A percentile compares a stretch with the other conserved stretches of the same genome.
These are phyloP conservation scores for Argopecten irradians DNA, from an alignment of 1,140 invertebrate genomes.

Conservation along the genomic window DNA sequence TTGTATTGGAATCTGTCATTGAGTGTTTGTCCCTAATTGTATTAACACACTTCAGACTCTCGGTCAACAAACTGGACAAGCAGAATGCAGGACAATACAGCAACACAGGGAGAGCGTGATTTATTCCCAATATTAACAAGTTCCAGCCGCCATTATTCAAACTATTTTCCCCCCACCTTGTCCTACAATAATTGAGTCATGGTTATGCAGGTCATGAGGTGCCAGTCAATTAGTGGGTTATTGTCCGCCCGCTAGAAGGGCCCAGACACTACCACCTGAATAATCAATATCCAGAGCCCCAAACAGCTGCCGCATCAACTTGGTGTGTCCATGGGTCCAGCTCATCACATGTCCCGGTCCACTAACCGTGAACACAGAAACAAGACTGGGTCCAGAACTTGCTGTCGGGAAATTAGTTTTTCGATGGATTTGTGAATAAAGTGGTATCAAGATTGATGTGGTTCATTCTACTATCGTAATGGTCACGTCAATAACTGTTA, in stretches of 20 bases:
- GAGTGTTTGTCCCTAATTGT: background rate
- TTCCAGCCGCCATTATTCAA: background rate
- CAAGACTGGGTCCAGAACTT: background rate
- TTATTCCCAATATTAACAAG: constrained; percentile 17
- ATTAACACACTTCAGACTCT: constrained; percentile 6
- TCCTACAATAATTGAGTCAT: background rate
- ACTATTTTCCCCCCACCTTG: constrained; percentile 20
- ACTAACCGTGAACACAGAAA: background rate
- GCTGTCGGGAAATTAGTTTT: constrained; percentile 16
- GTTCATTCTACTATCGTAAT: background rate
- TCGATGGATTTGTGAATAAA: constrained; percentile 17
- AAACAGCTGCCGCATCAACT: background rate
- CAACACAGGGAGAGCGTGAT: background rate
- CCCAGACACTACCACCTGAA: background rate
- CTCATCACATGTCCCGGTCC: background rate
- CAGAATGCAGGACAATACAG: background rate
- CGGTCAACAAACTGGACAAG: background rate
- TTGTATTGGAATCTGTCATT: background rate
- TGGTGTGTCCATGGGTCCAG: background rate
- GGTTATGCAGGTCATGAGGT: background rate
- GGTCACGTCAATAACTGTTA: no score
- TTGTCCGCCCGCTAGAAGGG: background rate
- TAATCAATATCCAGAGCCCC: background rate
- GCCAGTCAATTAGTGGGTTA: constrained; percentile 14
- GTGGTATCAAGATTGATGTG: background rate